Conservation (phyloP, 2,113 vertebrate species). For the Nibea albiflora region DNA sequence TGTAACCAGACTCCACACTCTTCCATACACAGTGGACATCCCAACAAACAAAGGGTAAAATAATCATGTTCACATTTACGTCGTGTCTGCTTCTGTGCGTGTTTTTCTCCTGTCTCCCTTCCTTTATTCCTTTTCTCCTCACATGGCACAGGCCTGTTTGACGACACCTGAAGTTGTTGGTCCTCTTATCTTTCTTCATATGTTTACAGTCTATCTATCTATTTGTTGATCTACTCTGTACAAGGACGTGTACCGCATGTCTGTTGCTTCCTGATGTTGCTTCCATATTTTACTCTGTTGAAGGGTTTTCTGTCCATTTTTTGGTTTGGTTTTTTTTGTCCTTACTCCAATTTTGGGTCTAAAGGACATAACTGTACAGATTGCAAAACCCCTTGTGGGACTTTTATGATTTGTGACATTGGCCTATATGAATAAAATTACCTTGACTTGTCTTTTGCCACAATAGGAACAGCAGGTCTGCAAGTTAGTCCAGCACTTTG, state of each 20-base stretch:
- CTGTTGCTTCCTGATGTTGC: too few relatives aligned
- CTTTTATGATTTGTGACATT: not conserved
- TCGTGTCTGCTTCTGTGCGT: not conserved
- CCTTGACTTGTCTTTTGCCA: not conserved
- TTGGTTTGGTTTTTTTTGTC: not conserved
- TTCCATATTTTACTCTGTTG: too few relatives aligned
- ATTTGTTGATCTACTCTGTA: too few relatives aligned
- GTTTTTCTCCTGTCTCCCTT: too few relatives aligned
- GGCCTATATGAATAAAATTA: not conserved
- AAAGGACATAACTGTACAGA: not conserved
- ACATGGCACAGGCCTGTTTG: too few relatives aligned
- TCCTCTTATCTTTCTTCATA: too few relatives aligned
- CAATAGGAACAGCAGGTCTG: not conserved
- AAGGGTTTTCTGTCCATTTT: not conserved
- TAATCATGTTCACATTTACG: not conserved
- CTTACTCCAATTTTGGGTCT: not conserved
- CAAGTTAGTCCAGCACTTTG: not conserved
- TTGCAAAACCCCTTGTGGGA: too few relatives aligned
- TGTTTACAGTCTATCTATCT: too few relatives aligned
- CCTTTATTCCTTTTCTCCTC: too few relatives aligned
- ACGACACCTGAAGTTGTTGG: too few relatives aligned
- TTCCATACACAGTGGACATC: not conserved
- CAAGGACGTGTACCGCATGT: too few relatives aligned
- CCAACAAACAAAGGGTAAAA: not conserved
- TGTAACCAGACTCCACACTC: slow-evolving; percentile 4